Base-by-base conservation (phyloP, 2,797 vertebrate species). In the Triplophysa yarkandensis region DNA sequence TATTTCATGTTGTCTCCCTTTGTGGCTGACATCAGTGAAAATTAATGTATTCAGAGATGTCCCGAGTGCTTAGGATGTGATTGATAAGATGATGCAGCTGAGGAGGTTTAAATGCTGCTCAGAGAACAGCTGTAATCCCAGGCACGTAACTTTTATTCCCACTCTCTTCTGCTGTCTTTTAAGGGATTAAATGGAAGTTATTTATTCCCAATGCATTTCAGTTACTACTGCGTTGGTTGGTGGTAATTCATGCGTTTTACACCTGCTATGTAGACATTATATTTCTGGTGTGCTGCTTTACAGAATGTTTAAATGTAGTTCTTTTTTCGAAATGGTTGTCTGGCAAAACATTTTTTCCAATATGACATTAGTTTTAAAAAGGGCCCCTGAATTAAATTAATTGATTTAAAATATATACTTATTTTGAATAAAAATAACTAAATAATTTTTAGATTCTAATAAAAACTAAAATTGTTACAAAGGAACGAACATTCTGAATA, bases 81-180 rank as follows among this genome's bases (percentile, higher is more conserved):
- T 78, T 54, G 78, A 77, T 79, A 77, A 82, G 77, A 83, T 68
- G 52, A 74, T 54, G 74, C 68, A 41, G 50, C 25, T 36, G 54
- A 80, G 63, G 50, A 58, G 66, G 34, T 77, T 77, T 77, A 66
- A 81, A 71, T 36, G 66, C 68, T 32, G 30, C 65, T 76, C 57
- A 21, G 61, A 68, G 73, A 81, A 68, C 77, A 72, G 68, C 44
- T 75, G 77, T 76, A 70, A 78, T 80, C 64, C 69, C 61, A 50
- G 75, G 63, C 66, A 64, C 10, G 32, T 63, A 70, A 64, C 74
- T 61, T 65, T 43, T 50, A 62, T 61, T 79, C 58, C 41, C n/a
- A 36, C 32, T 46, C 9, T 71, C 69, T 75, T 72, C 64, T 68
- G 62, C 10, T 25, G 6, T 63, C 17, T 21, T 76, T 61, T 65